Evolutionary conservation across 2,113 vertebrate species (phyloP).

Genomic region (Passer montanus): DNA sequence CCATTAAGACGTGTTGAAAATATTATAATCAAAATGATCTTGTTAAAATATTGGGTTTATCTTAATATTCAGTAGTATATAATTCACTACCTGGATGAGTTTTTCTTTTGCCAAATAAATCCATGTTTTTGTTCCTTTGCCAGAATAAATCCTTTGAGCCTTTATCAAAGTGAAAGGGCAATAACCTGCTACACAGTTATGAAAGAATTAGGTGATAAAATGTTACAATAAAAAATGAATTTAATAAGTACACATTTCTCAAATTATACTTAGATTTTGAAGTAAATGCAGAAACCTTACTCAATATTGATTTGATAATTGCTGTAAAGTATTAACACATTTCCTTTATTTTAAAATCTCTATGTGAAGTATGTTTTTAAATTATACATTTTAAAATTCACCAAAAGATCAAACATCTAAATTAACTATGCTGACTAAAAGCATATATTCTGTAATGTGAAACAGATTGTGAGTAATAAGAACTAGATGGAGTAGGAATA

Average conservation of each 20-base stretch:
- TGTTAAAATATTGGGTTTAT: slow-evolving; percentile 16
- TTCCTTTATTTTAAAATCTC: slow-evolving; percentile 29
- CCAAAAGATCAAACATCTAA: slow-evolving; percentile 37
- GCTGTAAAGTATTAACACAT: slow-evolving; percentile 47
- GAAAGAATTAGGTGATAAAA: slow-evolving; percentile 53
- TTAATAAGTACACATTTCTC: slow-evolving; percentile 16
- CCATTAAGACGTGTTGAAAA: not conserved
- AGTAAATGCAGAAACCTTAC: not conserved
- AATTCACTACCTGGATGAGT: slow-evolving; percentile 15
- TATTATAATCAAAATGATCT: not conserved
- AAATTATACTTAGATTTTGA: slow-evolving; percentile 42
- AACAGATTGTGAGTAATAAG: slow-evolving; percentile 28
- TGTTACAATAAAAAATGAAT: slow-evolving; percentile 19
- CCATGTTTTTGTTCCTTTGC: slow-evolving; percentile 36
- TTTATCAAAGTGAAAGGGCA: slow-evolving; percentile 62
- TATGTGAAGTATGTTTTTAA: slow-evolving; percentile 11
- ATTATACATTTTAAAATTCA: slow-evolving; percentile 32
- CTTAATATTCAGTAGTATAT: slow-evolving; percentile 12
- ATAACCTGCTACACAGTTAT: slow-evolving; percentile 22
- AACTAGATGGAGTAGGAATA: slow-evolving; percentile 10
- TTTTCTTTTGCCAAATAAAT: slow-evolving; percentile 38
- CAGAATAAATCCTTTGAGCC: slow-evolving; percentile 51
- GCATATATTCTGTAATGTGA: slow-evolving; percentile 36
- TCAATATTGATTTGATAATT: slow-evolving; percentile 17
- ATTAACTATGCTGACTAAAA: slow-evolving; percentile 27